A percentile compares a stretch with the other conserved stretches of the same genome.
Evolutionary conservation across 2,797 vertebrate species (phyloP).

Genomic region (Danio albolineatus): DNA sequence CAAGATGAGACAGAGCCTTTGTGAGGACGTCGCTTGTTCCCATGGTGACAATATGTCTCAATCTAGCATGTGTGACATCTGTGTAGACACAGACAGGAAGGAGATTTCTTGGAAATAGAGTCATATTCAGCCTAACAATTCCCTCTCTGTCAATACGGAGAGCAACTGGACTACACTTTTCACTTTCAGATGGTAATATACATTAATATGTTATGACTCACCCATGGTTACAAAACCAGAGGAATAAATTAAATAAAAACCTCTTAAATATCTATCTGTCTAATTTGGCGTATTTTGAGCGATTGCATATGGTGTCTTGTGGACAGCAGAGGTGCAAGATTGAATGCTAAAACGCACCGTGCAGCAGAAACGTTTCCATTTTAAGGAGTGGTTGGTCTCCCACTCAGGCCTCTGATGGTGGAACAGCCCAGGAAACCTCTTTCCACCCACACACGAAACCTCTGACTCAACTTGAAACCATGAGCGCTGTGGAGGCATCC

Average conservation of each 20-base stretch:
- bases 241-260: slow-evolving; percentile 7
- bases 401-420: slow-evolving; percentile 55
- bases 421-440: slow-evolving; percentile 63
- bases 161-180: slow-evolving; percentile 6
- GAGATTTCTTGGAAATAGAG: slow-evolving; percentile 50
- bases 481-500: slow-evolving; percentile 51
- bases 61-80: slow-evolving; percentile 59
- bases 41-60: slow-evolving; percentile 54
- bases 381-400: slow-evolving; percentile 56
- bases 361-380: slow-evolving; percentile 62
- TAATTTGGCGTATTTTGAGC: neutral
- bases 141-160: slow-evolving; percentile 6
- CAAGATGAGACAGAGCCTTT: slow-evolving; percentile 34
- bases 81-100: slow-evolving; percentile 38
- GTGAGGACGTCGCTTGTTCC: slow-evolving; percentile 52
- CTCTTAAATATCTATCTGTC: neutral
- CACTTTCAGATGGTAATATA: neutral
- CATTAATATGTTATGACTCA: slow-evolving; percentile 17
- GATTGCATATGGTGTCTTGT: slow-evolving; percentile 5
- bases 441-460: slow-evolving; percentile 54
- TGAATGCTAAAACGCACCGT: slow-evolving; percentile 27
- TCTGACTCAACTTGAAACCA: slow-evolving; percentile 62
- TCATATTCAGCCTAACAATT: slow-evolving; percentile 37
- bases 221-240: neutral
- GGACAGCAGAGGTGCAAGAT: neutral